Conservation (phyloP, 1,140 invertebrate species). For the Coenobita brevimanus region DNA sequence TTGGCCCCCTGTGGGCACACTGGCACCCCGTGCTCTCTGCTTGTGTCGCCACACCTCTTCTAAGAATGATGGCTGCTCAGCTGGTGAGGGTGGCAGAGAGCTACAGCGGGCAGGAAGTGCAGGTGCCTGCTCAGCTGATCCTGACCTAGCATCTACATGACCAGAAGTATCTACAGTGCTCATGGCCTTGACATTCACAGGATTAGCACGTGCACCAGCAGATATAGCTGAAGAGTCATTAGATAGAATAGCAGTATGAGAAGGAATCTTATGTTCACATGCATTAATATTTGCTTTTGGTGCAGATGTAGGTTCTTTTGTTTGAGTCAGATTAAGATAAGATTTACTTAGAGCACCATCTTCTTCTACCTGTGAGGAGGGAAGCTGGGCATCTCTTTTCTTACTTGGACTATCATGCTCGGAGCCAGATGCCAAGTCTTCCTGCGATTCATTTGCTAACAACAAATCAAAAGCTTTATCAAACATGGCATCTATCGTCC, state of each 20-base stretch:
- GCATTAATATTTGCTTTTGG: slow-evolving; percentile 15
- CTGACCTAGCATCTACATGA: background rate
- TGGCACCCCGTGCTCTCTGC: slow-evolving; percentile 34
- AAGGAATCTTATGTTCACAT: slow-evolving; percentile 23
- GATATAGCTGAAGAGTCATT: background rate
- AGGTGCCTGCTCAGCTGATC: background rate
- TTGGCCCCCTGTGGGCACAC: slow-evolving; percentile 19
- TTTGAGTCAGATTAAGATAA: background rate
- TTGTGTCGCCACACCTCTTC: background rate
- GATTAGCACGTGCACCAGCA: background rate
- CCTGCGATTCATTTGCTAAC: slow-evolving; percentile 19
- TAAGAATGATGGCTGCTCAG: background rate
- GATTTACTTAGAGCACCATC: slow-evolving; percentile 8
- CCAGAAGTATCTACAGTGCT: background rate
- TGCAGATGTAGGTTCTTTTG: background rate
- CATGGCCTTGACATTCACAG: slow-evolving; percentile 1
- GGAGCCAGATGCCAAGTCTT: slow-evolving; percentile 25
- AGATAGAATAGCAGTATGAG: background rate
- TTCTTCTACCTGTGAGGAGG: background rate
- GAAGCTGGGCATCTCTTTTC: background rate
- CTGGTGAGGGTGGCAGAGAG: background rate
- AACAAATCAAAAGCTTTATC: slow-evolving; percentile 21
- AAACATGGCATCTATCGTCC: slow-evolving; percentile 24
- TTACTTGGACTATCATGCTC: slow-evolving; percentile 14
- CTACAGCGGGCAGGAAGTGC: background rate